Conservation (phyloP, 2,888 invertebrate genomes). For the Platycnemis pennipes region DNA sequence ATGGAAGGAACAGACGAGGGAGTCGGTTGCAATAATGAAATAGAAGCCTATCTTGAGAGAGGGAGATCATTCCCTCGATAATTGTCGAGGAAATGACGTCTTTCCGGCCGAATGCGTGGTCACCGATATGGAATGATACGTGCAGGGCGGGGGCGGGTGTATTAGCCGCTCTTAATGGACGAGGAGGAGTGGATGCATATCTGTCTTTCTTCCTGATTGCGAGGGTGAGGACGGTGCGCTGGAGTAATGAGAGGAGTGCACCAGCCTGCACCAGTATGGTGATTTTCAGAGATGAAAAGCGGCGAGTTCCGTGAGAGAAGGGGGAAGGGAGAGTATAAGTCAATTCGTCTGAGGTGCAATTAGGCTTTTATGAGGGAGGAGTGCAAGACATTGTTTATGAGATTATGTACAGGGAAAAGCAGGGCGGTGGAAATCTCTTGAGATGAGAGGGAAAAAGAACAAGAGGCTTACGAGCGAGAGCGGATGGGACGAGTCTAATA, state of each 20-base stretch:
- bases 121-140: not conserved
- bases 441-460: not conserved
- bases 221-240: not conserved
- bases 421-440: not conserved
- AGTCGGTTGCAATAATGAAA: not conserved
- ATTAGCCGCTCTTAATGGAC: not conserved
- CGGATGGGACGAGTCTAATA: not conserved
- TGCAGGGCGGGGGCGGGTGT: not conserved
- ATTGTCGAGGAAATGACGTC: constrained; percentile 14
- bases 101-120: constrained; percentile 31
- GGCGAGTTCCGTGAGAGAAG: not conserved
- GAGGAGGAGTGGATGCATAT: not conserved
- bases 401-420: not conserved
- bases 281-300: constrained; percentile 22
- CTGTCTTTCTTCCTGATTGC: not conserved
- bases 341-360: not conserved
- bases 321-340: not conserved
- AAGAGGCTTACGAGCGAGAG: not conserved
- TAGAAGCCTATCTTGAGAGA: not conserved
- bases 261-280: not conserved
- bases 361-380: constrained; percentile 5
- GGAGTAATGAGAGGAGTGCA: not conserved
- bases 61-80: not conserved
- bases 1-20: not conserved
- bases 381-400: constrained; percentile 3